phyloP scores from a whole-genome alignment of 2,797 vertebrate genomes.

The Tokudaia tokunoshimensis region DNA sequence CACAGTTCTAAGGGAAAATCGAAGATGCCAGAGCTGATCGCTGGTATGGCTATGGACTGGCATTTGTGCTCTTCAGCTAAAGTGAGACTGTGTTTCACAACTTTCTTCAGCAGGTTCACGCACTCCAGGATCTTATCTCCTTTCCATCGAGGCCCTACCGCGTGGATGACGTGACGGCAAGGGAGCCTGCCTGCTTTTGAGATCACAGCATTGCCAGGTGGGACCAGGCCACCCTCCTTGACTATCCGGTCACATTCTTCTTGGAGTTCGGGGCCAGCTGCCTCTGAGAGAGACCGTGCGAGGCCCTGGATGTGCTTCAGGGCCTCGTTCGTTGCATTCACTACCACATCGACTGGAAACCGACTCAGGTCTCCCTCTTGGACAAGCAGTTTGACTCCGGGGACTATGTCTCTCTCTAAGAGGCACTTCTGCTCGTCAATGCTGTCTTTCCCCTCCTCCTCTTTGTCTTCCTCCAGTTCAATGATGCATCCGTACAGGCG shows the following conservation, averaged over 20 bases:
- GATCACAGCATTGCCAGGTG: conserved; percentile 82
- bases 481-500: conserved; percentile 87
- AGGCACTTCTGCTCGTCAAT: background rate
- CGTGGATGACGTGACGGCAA: conserved; percentile 91
- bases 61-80: conserved; percentile 84
- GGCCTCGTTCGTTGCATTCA: conserved; percentile 92
- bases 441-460: conserved; percentile 76
- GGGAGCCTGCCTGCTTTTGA: conserved; percentile 89
- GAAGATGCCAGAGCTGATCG: conserved; percentile 92
- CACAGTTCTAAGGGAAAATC: conserved; percentile 91
- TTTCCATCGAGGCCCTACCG: conserved; percentile 91
- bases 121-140: background rate
- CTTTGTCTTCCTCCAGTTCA: conserved; percentile 84
- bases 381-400: conserved; percentile 88
- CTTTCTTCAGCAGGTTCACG: conserved; percentile 76
- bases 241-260: conserved; percentile 85
- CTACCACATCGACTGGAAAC: conserved; percentile 89
- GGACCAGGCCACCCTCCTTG: conserved; percentile 72
- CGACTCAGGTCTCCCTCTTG: conserved; percentile 89
- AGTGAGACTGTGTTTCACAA: conserved; percentile 86
- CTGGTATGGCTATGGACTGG: conserved; percentile 91
- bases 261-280: conserved; percentile 92
- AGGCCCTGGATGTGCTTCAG: conserved; percentile 90
- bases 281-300: conserved; percentile 86
- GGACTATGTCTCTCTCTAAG: conserved; percentile 81